A percentile compares a stretch with the other conserved stretches of the same genome.
phyloP scores from a whole-genome alignment of 2,113 vertebrate species.

The Guaruba guarouba region DNA sequence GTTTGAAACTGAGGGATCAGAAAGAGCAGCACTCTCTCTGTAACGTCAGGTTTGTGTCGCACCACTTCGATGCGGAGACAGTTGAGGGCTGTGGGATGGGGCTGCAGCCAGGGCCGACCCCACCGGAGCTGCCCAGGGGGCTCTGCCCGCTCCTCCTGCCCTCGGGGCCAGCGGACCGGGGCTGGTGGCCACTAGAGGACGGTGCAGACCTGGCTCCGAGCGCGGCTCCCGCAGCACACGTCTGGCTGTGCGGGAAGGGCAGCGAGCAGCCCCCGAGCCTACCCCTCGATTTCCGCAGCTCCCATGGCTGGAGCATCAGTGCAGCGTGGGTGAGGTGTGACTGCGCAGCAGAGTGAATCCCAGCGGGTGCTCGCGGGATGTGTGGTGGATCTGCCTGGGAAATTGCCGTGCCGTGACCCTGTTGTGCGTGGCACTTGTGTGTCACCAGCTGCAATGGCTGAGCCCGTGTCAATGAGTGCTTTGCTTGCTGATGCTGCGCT shows the following conservation, averaged over 20 bases:
- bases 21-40: neutral
- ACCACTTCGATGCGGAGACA: neutral
- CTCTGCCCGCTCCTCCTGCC: neutral
- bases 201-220: neutral
- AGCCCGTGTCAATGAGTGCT: accelerated
- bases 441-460: accelerated
- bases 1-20: neutral
- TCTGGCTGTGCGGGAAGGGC: neutral
- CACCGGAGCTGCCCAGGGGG: neutral
- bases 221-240: neutral
- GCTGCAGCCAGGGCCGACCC: too few species aligned
- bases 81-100: neutral
- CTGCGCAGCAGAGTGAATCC: accelerated
- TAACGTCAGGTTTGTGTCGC: neutral
- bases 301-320: accelerated
- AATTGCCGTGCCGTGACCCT: accelerated
- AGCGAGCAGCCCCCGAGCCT: neutral
- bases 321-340: accelerated
- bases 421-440: accelerated
- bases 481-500: accelerated
- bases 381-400: accelerated
- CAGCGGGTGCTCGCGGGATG: accelerated
- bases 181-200: slow-evolving; percentile 46
- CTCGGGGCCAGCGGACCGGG: neutral
- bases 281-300: neutral